Conservation (phyloP, 2,113 vertebrate genomes). For the Progne subis region DNA sequence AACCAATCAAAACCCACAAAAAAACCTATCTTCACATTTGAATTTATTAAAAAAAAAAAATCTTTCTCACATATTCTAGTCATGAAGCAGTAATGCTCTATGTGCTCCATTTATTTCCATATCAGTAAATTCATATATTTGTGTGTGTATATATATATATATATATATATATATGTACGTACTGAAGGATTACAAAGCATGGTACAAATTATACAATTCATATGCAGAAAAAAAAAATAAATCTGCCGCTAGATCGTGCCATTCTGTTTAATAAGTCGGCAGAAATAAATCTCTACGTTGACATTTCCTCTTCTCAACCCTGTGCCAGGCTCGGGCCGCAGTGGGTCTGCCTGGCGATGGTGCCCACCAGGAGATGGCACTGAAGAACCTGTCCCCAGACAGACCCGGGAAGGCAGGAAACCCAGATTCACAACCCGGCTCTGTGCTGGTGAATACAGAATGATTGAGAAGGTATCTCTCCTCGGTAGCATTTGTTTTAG, state of each 20-base stretch:
- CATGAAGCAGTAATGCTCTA: background rate
- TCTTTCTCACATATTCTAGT: background rate
- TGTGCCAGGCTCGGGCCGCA: rapidly evolving
- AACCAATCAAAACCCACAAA: too few relatives aligned
- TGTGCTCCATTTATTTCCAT: background rate
- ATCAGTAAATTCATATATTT: background rate
- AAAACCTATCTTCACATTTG: background rate
- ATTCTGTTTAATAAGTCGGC: background rate
- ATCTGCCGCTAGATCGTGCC: background rate
- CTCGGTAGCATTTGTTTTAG: background rate
- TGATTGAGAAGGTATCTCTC: background rate
- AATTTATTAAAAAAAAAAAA: background rate
- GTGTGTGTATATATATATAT: too few relatives aligned
- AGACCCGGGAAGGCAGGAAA: background rate
- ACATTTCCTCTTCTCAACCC: background rate
- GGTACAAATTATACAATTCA: background rate
- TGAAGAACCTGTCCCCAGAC: background rate
- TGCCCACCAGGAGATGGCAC: background rate
- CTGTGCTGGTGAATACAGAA: background rate
- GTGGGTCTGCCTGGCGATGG: rapidly evolving
- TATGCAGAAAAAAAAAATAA: background rate
- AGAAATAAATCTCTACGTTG: background rate
- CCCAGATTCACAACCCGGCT: background rate
- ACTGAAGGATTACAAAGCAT: background rate
- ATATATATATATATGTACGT: background rate